Base-by-base conservation (phyloP, 2,113 vertebrate genomes). In the Pedetes capensis region DNA sequence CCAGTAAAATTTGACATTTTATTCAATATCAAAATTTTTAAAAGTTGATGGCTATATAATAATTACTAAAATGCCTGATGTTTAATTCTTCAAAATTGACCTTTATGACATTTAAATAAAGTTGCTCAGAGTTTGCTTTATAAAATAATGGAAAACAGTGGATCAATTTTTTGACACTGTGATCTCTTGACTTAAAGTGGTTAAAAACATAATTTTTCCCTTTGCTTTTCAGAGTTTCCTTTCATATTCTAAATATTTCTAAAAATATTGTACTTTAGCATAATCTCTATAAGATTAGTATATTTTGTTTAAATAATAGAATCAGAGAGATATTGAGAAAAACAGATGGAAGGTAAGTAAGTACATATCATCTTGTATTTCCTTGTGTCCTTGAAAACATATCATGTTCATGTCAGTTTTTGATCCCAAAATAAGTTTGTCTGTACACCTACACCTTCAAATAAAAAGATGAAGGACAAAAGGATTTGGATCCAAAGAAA, bases 401-500 rank as follows among this genome's bases (percentile, higher is more conserved):
- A 96, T 87, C 29, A 93, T 17, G 0, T 20, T 89, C 29, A 95
- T 93, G 97, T 95, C n/a, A 92, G 12, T 66, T 39, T 72, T 66
- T 97, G 66, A 53, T 34, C 57, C 61, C 64, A 29, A 95, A 97
- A 95, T 95, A 83, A 92, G 83, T 79, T 55, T 87, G n/a, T 8
- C 6, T 1, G 47, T 59, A 59, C 34, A 64, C 14, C 25, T 81
- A 96, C 14, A 37, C 91, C 96, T 93, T 97, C 83, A 95, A 93
- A 95, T 96, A 29, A 95, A 95, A 89, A 74, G 42, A 95, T 20
- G 95, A 96, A 97, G 81, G 84, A 91, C 66, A 88, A 89, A 97
- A 93, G 10, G 87, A 27, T 76, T 32, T 32, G 80, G 8, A 92
- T 76, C 51, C 93, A 82, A 86, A 95, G 68, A 95, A 96, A 82